Evolutionary conservation across 2,113 vertebrate genomes (phyloP), one percentile per base, ranked within the genome.

Genomic region (Oxygymnocypris stewartii): DNA sequence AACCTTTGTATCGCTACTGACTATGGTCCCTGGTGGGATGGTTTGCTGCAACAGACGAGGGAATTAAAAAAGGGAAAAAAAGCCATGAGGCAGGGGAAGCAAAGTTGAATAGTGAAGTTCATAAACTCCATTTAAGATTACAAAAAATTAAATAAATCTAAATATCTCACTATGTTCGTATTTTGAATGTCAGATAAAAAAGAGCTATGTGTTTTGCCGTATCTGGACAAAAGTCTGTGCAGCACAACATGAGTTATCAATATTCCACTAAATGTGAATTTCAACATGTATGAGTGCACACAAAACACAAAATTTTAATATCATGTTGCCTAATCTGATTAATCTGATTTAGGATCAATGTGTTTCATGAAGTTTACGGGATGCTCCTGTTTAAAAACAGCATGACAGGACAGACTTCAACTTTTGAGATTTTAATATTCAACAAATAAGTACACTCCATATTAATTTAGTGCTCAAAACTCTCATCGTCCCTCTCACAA

Each of bases 1-100:
- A 88, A 57, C 35, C 63, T 71, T 74, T 74, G 37, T 65, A 35
- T 14, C 69, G 69, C 67, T 35, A 25, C 73, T 59, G 44, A 11
- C 37, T 77, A 23, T 44, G 35, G 1, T 80, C 78, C 78, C 78
- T 61, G 7, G 23, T 65, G 57, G 23, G 37, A 28, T 28, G 57
- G 57, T 16, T 25, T 44, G 57, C 37, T 63, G 12, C 23, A 37
- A 63, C 35, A 80, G 35, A 13, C 6, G 3, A 63, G 7, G 57
- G 10, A 2, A 59, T 61, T 10, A 11, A 61, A 35, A 3, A 13
- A 4, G 6, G 59, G 35, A 51, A n/a, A 13, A 11, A 79, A 61
- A n/a, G 23, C 2, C 14, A 61, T 59, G 11, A 80, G 35, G 12
- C 54, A 59, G 54, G 20, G 57, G 11, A 61, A 13, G 40, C 57